Base-by-base conservation (phyloP, 2,113 vertebrate genomes). In the Fulmarus glacialis region DNA sequence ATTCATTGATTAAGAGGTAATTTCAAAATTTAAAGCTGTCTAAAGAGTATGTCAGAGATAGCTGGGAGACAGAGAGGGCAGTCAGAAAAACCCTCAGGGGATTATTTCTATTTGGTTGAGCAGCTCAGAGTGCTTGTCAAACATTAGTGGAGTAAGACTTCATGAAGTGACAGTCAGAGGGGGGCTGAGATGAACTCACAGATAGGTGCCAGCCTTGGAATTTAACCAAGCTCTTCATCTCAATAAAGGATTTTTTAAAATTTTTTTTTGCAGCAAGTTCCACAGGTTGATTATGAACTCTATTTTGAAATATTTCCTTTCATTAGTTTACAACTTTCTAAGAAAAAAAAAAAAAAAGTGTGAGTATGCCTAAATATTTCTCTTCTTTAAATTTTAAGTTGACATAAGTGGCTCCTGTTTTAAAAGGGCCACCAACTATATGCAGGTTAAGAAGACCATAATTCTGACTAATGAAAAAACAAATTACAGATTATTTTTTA, bases 51-150 rank as follows among this genome's bases (percentile, higher is more conserved):
- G 74, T 56, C 71, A 93, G 56, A 93, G 21, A 79, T 23, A 82
- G n/a, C 48, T 80, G 38, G 36, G 40, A 88, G 60, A 47, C 16
- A 68, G 36, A 90, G 50, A 94, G 78, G 82, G 36, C 88, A 88
- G 58, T 68, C 60, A 86, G 30, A 90, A 92, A 87, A 94, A 42
- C 52, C 30, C 82, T 77, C 27, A 55, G 62, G 34, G 82, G 14
- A 77, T 60, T 91, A 74, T 58, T 91, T 89, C 53, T 92, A 14
- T 81, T 92, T 78, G 67, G 36, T 53, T 82, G 72, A 93, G 77
- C 38, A 91, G n/a, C 29, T 93, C 47, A 84, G 23, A 93, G 71
- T 91, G 77, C 68, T 90, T 95, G 77, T 89, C 83, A 95, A 93
- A 92, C 18, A 74, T 84, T 91, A 95, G 34, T 24, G 29, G 29